These are phyloP conservation scores for Chelon auratus DNA, from an alignment of 2,797 vertebrate genomes.

Conservation along the genomic window DNA sequence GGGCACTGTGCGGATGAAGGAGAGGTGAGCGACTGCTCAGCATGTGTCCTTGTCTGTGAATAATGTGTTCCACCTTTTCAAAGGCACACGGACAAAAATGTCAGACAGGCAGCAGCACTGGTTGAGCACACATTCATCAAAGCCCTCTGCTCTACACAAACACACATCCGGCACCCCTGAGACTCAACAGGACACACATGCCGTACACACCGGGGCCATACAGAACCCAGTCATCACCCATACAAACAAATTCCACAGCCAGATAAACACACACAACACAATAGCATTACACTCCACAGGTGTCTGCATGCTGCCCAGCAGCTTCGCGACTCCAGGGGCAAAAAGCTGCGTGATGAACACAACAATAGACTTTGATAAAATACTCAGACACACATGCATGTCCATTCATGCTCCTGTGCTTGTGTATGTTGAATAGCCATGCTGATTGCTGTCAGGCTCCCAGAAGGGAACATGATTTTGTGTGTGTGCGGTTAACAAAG, in stretches of 20 bases:
- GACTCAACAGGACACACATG: conserved; percentile 46
- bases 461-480: conserved; percentile 32
- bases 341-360: not conserved
- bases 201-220: conserved; percentile 7
- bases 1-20: conserved; percentile 54
- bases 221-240: conserved; percentile 32
- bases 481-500: not conserved
- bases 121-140: conserved; percentile 50
- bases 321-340: not conserved
- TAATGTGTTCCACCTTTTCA: conserved; percentile 71
- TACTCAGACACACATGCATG: conserved; percentile 14
- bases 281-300: conserved; percentile 49
- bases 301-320: conserved; percentile 46
- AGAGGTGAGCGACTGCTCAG: conserved; percentile 63
- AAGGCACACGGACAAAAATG: conserved; percentile 56
- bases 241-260: conserved; percentile 41
- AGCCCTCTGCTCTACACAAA: conserved; percentile 26
- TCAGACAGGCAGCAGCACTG: conserved; percentile 46
- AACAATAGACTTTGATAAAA: conserved; percentile 38
- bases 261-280: conserved; percentile 11
- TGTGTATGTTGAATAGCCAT: conserved; percentile 23
- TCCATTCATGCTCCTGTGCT: conserved; percentile 13
- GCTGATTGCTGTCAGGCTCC: conserved; percentile 36
- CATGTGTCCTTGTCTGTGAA: conserved; percentile 67
- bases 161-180: conserved; percentile 40